Evolutionary conservation across 1,140 invertebrate species (phyloP).

Genomic region (Drosophila setifemur): DNA sequence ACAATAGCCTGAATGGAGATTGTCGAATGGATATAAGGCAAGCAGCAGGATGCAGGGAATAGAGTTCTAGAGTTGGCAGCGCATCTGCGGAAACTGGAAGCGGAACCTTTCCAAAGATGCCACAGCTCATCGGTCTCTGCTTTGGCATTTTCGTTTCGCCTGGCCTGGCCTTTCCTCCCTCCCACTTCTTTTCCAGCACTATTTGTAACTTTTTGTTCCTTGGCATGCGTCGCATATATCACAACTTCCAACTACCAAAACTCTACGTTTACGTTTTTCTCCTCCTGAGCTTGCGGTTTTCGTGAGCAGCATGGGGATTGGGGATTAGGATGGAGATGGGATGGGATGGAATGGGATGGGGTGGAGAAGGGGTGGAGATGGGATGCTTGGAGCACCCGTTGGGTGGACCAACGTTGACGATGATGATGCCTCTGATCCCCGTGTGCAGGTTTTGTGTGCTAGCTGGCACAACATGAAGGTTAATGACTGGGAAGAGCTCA

Average conservation of each 20-base stretch:
- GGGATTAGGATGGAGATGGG: background rate
- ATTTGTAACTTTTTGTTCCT: slow-evolving; percentile 58
- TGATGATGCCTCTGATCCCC: slow-evolving; percentile 34
- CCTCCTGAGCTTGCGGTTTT: slow-evolving; percentile 52
- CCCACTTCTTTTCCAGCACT: slow-evolving; percentile 23
- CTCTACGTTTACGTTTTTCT: background rate
- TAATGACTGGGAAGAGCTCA: slow-evolving; percentile 65
- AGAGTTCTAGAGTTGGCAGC: background rate
- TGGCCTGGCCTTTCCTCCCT: slow-evolving; percentile 15
- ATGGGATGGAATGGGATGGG: slow-evolving; percentile 7
- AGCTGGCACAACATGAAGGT: slow-evolving; percentile 65
- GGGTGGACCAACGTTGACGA: slow-evolving; percentile 27
- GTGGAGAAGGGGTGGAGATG: background rate
- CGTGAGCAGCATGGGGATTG: slow-evolving; percentile 58
- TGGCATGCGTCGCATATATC: slow-evolving; percentile 75
- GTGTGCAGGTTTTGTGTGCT: slow-evolving; percentile 39
- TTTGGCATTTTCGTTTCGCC: slow-evolving; percentile 9
- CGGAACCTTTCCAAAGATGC: slow-evolving; percentile 9
- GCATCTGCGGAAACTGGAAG: background rate
- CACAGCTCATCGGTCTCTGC: slow-evolving; percentile 34
- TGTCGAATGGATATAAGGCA: slow-evolving; percentile 19
- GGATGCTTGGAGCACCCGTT: no score
- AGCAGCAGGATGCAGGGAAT: slow-evolving; percentile 26
- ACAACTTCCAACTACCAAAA: slow-evolving; percentile 48
- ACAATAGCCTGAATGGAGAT: slow-evolving; percentile 12